Evolutionary conservation across 2,797 vertebrate genomes (phyloP), one percentile per base, ranked within the genome.

Genomic region (Poeciliopsis paucimaculata): DNA sequence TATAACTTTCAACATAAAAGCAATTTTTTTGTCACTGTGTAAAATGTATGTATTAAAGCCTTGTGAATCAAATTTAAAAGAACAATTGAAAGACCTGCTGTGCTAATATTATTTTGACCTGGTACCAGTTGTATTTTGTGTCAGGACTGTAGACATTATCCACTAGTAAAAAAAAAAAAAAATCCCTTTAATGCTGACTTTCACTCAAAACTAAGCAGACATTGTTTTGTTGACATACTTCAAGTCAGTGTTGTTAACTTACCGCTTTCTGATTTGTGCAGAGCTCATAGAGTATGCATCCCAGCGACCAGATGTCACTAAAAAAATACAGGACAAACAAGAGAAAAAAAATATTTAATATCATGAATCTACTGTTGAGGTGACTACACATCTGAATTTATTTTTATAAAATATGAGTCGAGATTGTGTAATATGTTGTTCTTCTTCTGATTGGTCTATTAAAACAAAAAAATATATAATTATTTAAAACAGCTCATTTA

Each of bases 281-380:
- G 12, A 86, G 84, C 11, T 86, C 76, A 76, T 46, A 81, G 5
- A 86, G 73, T 41, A 86, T 53, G 39, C 81, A 81, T 75, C 84
- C 84, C 36, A 76, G 2, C 3, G 84, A 78, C 84, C 84, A 86
- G 47, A 86, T 83, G 51, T 86, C 84, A 83, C 84, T 86, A n/a
- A 39, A 51, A 51, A 47, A 39, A 41, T 11, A 74, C 1, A n/a
- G 4, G 26, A 31, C 57, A 31, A 62, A 31, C 3, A 13, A 1
- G 0, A 46, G 5, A 5, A 46, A 11, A 76, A 64, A 28, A 71
- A 71, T 43, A 34, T 53, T 18, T 11, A 13, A n/a, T 53, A 10
- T 73, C 3, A 51, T 23, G 12, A 4, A 36, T 23, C 23, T 51
- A 36, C 10, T 51, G 49, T 36, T 31, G n/a, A 31, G n/a, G 55